Evolutionary conservation across 2,888 invertebrate genomes (phyloP).

Genomic region (Macrosiphum euphorbiae): DNA sequence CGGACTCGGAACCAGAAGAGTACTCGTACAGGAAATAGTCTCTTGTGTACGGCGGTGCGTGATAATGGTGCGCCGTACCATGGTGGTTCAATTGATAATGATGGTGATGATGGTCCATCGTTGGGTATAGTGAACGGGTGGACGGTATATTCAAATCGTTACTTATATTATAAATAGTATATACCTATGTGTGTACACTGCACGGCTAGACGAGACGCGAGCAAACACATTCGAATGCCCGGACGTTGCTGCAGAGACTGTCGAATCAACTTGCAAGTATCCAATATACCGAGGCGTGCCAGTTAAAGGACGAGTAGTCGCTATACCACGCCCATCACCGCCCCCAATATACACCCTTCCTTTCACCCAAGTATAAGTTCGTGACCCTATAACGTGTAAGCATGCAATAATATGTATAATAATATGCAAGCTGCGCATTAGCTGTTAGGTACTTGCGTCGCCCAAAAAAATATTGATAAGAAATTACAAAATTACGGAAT

Average conservation of each 20-base stretch:
- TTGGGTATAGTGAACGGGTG: not conserved
- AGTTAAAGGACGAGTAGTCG: not conserved
- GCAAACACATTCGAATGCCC: not conserved
- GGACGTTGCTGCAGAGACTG: not conserved
- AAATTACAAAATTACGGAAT: not conserved
- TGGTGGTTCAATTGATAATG: constrained; percentile 42
- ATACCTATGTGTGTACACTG: not conserved
- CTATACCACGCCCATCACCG: constrained; percentile 41
- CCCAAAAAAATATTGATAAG: not conserved
- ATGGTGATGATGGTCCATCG: constrained; percentile 55
- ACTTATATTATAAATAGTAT: not conserved
- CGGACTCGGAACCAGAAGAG: constrained; percentile 60
- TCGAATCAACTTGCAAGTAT: not conserved
- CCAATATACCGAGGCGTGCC: constrained; percentile 38
- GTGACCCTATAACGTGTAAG: not conserved
- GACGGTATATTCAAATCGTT: not conserved
- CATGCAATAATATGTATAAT: not conserved
- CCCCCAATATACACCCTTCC: constrained; percentile 8
- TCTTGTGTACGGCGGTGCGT: constrained; percentile 46
- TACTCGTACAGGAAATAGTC: constrained; percentile 61
- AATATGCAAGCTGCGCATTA: not conserved
- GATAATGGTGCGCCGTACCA: constrained; percentile 34
- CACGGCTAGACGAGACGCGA: not conserved
- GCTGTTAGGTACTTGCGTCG: not conserved
- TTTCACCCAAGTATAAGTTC: not conserved